phyloP scores from a whole-genome alignment of 2,113 vertebrate genomes.

The Litocranius walleri region DNA sequence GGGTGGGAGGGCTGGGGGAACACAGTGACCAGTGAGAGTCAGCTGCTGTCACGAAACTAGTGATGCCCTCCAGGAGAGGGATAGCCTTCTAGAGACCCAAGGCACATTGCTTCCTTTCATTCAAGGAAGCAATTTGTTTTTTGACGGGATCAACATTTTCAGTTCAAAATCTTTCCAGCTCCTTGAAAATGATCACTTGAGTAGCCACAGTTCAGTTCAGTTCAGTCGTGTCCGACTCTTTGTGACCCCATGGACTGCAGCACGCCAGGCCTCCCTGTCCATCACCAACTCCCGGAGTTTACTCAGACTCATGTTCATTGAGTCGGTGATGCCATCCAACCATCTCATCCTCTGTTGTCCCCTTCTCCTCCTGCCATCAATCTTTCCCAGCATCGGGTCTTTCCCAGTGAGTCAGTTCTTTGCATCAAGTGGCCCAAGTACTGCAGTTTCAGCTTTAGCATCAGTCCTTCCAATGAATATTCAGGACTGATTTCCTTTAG shows the following conservation, averaged over 20 bases:
- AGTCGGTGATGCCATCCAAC: not conserved
- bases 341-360: not conserved
- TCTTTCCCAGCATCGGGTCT: too few relatives aligned
- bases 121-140: not conserved
- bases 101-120: not conserved
- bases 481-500: too few relatives aligned
- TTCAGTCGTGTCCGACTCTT: not conserved
- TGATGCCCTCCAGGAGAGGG: not conserved
- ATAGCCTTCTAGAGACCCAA: not conserved
- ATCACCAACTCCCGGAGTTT: not conserved
- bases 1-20: not conserved
- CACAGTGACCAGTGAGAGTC: not conserved
- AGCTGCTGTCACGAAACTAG: not conserved
- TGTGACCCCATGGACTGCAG: not conserved
- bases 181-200: not conserved
- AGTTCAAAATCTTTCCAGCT: not conserved
- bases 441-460: too few relatives aligned
- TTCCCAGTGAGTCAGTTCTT: too few relatives aligned
- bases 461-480: too few relatives aligned
- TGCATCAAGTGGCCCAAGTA: too few relatives aligned
- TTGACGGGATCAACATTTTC: not conserved
- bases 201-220: not conserved
- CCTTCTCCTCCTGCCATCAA: too few relatives aligned
- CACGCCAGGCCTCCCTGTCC: not conserved
- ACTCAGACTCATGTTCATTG: not conserved